phyloP scores from a whole-genome alignment of 2,113 vertebrate species.

The Dendropsophus ebraccatus region DNA sequence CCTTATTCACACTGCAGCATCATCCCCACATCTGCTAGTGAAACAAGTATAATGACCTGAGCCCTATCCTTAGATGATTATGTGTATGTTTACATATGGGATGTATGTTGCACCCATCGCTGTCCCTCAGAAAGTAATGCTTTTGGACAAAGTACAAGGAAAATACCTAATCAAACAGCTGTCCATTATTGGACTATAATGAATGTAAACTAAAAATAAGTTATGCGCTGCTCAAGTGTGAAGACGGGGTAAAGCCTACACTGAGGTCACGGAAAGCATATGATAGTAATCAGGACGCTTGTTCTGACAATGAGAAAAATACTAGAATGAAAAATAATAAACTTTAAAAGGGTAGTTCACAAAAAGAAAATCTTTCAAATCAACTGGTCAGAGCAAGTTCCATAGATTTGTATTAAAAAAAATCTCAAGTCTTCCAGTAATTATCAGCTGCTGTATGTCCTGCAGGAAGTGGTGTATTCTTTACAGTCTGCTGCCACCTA shows the following conservation, averaged over 20 bases:
- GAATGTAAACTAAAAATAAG: slow-evolving; percentile 22
- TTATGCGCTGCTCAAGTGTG: background rate
- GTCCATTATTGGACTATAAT: background rate
- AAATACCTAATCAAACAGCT: background rate
- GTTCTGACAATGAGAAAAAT: background rate
- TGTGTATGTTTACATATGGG: background rate
- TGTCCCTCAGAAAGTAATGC: background rate
- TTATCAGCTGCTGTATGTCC: no score
- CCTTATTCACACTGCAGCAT: background rate
- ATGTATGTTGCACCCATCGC: background rate
- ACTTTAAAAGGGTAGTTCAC: no score
- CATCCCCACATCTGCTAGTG: background rate
- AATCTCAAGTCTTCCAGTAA: no score
- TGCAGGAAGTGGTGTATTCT: no score
- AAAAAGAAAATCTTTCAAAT: no score
- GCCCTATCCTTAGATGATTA: no score
- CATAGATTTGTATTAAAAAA: no score
- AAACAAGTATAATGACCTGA: background rate
- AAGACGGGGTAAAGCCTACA: background rate
- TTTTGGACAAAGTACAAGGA: background rate
- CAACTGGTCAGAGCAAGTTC: no score
- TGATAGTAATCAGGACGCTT: slow-evolving; percentile 3
- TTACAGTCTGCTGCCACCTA: no score
- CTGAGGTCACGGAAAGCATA: background rate
- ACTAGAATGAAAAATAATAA: background rate